Percentiles rank a stretch among this genome's conserved stretches.
These are phyloP conservation scores for Leguminivora glycinivorella DNA, from an alignment of 1,140 invertebrate species.

Conservation along the genomic window DNA sequence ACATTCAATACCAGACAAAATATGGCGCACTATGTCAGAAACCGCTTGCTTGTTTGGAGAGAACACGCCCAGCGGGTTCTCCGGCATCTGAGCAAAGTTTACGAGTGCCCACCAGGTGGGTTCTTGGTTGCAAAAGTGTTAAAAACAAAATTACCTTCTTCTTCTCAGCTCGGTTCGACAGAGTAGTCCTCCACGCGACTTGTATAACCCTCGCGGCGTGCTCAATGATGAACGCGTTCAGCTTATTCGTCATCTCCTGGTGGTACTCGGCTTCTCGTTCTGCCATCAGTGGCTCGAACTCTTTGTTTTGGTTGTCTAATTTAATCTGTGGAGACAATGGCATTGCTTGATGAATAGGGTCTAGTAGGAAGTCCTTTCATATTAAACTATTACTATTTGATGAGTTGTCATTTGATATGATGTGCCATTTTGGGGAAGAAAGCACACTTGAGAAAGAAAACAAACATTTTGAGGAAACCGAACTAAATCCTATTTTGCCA, in stretches of 20 bases:
- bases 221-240: slow-evolving; percentile 67
- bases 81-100: too few relatives aligned
- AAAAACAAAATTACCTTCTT: slow-evolving; percentile 55
- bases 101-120: too few relatives aligned
- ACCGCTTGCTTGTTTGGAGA: too few relatives aligned
- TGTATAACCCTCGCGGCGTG: slow-evolving; percentile 74
- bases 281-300: slow-evolving; percentile 72
- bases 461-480: too few relatives aligned
- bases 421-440: too few relatives aligned
- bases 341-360: neutral
- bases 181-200: slow-evolving; percentile 64
- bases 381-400: too few relatives aligned
- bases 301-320: slow-evolving; percentile 68
- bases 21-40: too few relatives aligned
- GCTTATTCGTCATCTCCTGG: slow-evolving; percentile 69
- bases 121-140: neutral
- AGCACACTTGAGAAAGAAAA: too few relatives aligned
- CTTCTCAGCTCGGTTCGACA: slow-evolving; percentile 68
- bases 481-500: too few relatives aligned
- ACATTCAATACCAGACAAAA: too few relatives aligned
- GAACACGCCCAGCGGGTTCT: too few relatives aligned
- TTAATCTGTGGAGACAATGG: slow-evolving; percentile 43
- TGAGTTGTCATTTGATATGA: too few relatives aligned
- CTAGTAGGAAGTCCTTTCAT: neutral
- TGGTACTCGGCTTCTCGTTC: slow-evolving; percentile 75